Evolutionary conservation across 2,888 invertebrate genomes (phyloP).

Genomic region (Gastrophysa polygoni): DNA sequence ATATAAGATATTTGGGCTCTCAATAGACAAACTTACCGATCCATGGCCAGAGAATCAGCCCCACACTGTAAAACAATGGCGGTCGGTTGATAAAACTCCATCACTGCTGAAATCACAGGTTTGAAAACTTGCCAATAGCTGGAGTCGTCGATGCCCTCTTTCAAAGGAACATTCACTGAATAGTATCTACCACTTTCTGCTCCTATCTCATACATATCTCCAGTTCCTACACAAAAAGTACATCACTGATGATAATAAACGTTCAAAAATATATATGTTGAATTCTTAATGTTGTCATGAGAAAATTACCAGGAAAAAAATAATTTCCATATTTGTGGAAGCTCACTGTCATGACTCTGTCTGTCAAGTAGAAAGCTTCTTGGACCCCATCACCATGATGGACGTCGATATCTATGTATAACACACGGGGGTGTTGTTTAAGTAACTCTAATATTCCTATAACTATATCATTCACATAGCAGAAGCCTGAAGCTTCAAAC

Average conservation of each 20-base stretch:
- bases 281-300: no score
- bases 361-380: constrained; percentile 96
- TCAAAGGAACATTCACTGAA: constrained; percentile 96
- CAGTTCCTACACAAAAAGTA: constrained; percentile 64
- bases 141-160: constrained; percentile 96
- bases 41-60: constrained; percentile 96
- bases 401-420: constrained; percentile 99
- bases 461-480: constrained; percentile 99
- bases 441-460: constrained; percentile 94
- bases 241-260: no score
- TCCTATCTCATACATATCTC: constrained; percentile 98
- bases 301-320: constrained; percentile 94
- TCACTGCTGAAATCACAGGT: constrained; percentile 90
- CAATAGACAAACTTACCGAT: constrained; percentile 64
- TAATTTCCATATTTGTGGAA: constrained; percentile 99
- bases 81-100: constrained; percentile 96
- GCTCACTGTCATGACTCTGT: constrained; percentile 98
- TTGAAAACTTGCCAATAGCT: constrained; percentile 92
- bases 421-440: constrained; percentile 90
- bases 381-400: constrained; percentile 98
- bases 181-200: constrained; percentile 95
- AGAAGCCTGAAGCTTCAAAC: constrained; percentile 98
- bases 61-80: constrained; percentile 98
- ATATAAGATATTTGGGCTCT: no score
- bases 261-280: no score